Evolutionary conservation across 2,113 vertebrate genomes (phyloP).

Genomic region (Romanogobio albipinnatus): DNA sequence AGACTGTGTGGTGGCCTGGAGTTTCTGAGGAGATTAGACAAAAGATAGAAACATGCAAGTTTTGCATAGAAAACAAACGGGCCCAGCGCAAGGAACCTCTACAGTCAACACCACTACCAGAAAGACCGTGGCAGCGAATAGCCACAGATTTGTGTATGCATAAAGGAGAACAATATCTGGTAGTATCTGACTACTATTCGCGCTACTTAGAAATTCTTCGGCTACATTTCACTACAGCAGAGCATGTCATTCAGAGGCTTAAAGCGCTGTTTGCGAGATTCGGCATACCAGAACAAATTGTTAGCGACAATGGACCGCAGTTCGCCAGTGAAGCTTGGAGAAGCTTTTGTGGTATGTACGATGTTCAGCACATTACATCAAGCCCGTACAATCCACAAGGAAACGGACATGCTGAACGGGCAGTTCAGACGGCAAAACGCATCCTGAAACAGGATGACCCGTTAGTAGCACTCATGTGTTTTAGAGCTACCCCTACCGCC

Average conservation of each 20-base stretch:
- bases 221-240: not conserved
- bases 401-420: slow-evolving; percentile 32
- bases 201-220: slow-evolving; percentile 45
- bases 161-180: slow-evolving; percentile 28
- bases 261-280: slow-evolving; percentile 39
- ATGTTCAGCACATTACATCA: too few species aligned
- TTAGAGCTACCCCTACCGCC: slow-evolving; percentile 50
- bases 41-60: not conserved
- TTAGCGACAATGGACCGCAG: slow-evolving; percentile 32
- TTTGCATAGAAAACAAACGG: not conserved
- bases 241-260: slow-evolving; percentile 5
- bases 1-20: not conserved
- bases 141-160: slow-evolving; percentile 39
- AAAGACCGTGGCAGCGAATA: slow-evolving; percentile 23
- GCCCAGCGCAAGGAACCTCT: not conserved
- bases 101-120: not conserved
- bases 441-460: slow-evolving; percentile 50
- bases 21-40: not conserved
- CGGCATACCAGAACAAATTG: slow-evolving; percentile 43
- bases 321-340: slow-evolving; percentile 24
- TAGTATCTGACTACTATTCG: slow-evolving; percentile 37
- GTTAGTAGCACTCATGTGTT: slow-evolving; percentile 29
- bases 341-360: not conserved
- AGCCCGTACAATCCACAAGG: slow-evolving; percentile 22
- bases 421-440: too few species aligned